Base-by-base conservation (phyloP, 2,888 invertebrate species). In the Idaea straminata region DNA sequence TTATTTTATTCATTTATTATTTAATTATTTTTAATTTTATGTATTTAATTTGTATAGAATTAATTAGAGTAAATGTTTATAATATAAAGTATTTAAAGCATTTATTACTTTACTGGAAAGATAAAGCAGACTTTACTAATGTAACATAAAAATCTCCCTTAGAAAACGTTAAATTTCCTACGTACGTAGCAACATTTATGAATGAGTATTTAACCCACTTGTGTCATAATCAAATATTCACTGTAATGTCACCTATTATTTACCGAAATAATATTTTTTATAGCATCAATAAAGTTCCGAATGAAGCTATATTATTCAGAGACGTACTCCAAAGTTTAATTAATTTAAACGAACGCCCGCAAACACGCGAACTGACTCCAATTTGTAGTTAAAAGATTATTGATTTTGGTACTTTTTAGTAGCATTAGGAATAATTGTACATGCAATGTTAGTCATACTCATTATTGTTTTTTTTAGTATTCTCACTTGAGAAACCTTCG, bases 351-450 rank as follows among this genome's bases (percentile, higher is more conserved):
- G 83, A 79, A 81, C 47, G 77, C 79, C 76, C 71, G 82, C 77
- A 81, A 83, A 78, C 79, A 78, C 79, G 77, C 77, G 77, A 75
- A 77, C 77, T 80, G 81, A 81, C 84, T 85, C 84, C 84, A 87
- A 86, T 88, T 87, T 84, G 82, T 83, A 83, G 78, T 85, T 83
- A 83, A 83, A 81, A 83, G 82, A 80, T 82, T 80, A 83, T 83
- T 82, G 79, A 73, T 73, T 61, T 15, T 70, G 69, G 72, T 66
- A 70, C 69, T 69, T 65, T 68, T 74, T 47, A 7, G 7, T 10
- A 66, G 63, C 63, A 65, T 64, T 34, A n/a, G 16, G 47, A 63
- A 5, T 47, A 4, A 47, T 47, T 47, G 5, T 47, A 47, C 10
- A 13, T 47, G 47, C 10, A 47, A 13, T 47, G 47, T 47, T 47